Conservation (phyloP, 2,113 vertebrate species). For the Thinocorus orbignyianus region DNA sequence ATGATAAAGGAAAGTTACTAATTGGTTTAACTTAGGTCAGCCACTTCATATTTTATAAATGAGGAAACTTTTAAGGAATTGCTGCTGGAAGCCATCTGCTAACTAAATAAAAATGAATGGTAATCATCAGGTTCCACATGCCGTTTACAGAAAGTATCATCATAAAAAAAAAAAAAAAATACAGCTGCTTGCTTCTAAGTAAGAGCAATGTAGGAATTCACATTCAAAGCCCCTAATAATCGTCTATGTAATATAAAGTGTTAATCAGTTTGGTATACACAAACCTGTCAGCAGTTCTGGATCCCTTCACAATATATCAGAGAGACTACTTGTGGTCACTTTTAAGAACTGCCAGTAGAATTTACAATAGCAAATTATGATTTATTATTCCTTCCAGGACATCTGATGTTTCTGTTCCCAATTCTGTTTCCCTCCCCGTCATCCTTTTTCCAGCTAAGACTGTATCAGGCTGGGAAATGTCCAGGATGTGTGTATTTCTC, state of each 20-base stretch:
- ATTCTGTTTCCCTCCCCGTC: neutral
- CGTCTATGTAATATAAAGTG: neutral
- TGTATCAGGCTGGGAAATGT: neutral
- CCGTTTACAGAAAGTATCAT: neutral
- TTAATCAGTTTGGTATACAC: neutral
- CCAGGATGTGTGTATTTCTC: neutral
- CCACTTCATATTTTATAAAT: conserved; percentile 63
- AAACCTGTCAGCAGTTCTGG: neutral
- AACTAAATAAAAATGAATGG: conserved; percentile 47
- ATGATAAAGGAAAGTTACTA: conserved; percentile 63
- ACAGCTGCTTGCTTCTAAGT: neutral
- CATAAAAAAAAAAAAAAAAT: neutral
- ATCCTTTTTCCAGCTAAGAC: neutral
- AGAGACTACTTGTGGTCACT: neutral
- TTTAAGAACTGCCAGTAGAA: neutral
- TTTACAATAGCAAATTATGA: conserved; percentile 27
- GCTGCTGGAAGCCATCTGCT: conserved; percentile 60
- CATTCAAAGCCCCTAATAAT: conserved; percentile 3
- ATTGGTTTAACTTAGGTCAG: conserved; percentile 67
- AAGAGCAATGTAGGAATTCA: neutral
- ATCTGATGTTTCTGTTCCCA: neutral
- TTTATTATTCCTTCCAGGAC: neutral
- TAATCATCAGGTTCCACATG: conserved; percentile 31
- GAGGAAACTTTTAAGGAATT: conserved; percentile 59
- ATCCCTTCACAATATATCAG: neutral